A percentile compares a stretch with the other conserved stretches of the same genome.
phyloP scores from a whole-genome alignment of 2,113 vertebrate genomes.

The Coturnix japonica region DNA sequence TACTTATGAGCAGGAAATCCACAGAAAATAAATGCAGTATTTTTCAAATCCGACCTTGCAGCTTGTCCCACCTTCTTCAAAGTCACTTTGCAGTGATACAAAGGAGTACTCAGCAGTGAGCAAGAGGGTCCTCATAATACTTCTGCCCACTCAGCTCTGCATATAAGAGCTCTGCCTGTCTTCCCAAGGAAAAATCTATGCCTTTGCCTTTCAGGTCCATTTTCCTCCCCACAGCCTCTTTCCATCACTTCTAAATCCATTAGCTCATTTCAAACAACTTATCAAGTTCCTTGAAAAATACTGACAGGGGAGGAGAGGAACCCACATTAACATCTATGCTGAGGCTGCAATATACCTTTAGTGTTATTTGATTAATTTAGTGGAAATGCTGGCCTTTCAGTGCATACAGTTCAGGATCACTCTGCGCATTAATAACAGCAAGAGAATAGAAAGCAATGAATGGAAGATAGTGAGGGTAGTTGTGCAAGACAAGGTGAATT shows the following conservation, averaged over 20 bases:
- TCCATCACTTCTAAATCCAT: not conserved
- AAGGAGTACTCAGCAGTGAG: not conserved
- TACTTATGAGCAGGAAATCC: not conserved
- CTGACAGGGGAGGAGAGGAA: not conserved
- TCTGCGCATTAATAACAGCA: not conserved
- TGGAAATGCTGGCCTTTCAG: conserved; percentile 1
- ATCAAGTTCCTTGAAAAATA: not conserved
- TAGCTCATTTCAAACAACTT: conserved; percentile 7
- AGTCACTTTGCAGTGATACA: not conserved
- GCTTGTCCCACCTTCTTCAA: not conserved
- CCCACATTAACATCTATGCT: not conserved
- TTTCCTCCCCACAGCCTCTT: not conserved
- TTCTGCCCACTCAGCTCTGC: not conserved
- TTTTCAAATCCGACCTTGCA: not conserved
- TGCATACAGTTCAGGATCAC: not conserved
- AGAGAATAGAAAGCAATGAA: not conserved
- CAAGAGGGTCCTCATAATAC: not conserved
- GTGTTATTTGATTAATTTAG: not conserved
- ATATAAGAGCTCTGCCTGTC: not conserved
- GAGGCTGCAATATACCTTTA: not conserved
- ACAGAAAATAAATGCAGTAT: not conserved
- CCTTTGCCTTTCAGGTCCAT: not conserved
- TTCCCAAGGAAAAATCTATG: not conserved
- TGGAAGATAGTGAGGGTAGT: not conserved
- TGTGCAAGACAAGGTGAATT: not conserved